Evolutionary conservation across 2,797 vertebrate species (phyloP).

Genomic region (Cheirogaleus major): DNA sequence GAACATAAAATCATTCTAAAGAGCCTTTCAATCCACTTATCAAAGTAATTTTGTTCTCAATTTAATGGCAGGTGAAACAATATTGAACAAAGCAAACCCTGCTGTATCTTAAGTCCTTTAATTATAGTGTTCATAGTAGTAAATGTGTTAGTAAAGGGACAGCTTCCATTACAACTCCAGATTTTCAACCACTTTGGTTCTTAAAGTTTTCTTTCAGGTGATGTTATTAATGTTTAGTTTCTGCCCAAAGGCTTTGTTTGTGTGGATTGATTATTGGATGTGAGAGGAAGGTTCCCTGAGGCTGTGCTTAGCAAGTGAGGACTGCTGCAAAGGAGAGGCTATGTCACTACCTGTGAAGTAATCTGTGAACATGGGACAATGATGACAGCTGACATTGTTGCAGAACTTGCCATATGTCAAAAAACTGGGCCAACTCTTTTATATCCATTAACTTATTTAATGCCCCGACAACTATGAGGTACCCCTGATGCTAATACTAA

Average conservation of each 20-base stretch:
- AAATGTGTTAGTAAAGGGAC: neutral
- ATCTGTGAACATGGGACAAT: neutral
- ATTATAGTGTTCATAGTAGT: conserved; percentile 22
- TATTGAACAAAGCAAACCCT: conserved; percentile 44
- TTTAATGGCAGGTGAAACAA: conserved; percentile 52
- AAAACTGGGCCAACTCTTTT: neutral
- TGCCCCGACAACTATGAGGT: neutral
- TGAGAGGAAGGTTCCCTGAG: neutral
- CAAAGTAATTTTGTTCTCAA: conserved; percentile 45
- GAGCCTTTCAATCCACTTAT: conserved; percentile 36
- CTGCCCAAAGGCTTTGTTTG: neutral
- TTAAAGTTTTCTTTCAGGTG: neutral
- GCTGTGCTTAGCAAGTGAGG: neutral
- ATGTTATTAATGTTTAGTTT: conserved; percentile 18
- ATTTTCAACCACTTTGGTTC: conserved; percentile 24
- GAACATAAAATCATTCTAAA: conserved; percentile 5
- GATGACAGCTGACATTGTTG: neutral
- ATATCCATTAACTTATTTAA: neutral
- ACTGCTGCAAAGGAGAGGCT: neutral
- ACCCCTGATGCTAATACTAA: conserved; percentile 24
- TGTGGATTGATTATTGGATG: neutral
- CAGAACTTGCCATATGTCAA: neutral
- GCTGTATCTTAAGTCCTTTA: conserved; percentile 22
- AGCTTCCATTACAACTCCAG: neutral
- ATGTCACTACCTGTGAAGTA: neutral